phyloP scores from a whole-genome alignment of 2,888 invertebrate genomes.

The Drosophila prostipennis region DNA sequence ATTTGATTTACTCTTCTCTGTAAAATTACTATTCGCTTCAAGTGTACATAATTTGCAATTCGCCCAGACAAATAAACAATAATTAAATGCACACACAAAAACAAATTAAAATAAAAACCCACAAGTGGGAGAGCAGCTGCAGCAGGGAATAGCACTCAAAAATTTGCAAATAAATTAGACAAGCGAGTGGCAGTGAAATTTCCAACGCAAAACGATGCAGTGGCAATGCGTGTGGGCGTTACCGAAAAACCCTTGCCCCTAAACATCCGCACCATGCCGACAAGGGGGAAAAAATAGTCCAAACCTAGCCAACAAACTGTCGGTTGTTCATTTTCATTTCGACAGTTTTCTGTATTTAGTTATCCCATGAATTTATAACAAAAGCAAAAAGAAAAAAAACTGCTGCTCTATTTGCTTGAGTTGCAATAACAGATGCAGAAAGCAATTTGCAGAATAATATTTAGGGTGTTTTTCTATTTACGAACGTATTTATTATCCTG shows the following conservation, averaged over 20 bases:
- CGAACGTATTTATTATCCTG: neutral
- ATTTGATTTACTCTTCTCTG: neutral
- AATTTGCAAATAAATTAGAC: slow-evolving; percentile 44
- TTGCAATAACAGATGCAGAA: slow-evolving; percentile 13
- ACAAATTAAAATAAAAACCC: slow-evolving; percentile 10
- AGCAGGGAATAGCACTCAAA: slow-evolving; percentile 18
- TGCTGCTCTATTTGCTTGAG: slow-evolving; percentile 2
- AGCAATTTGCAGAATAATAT: slow-evolving; percentile 24
- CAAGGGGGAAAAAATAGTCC: neutral
- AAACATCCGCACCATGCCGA: too few species aligned
- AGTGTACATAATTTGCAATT: slow-evolving; percentile 27
- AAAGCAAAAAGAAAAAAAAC: neutral
- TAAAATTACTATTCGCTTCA: neutral
- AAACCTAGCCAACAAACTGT: slow-evolving; percentile 24
- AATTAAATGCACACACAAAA: slow-evolving; percentile 46
- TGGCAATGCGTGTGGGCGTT: slow-evolving; percentile 25
- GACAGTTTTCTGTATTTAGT: slow-evolving; percentile 16
- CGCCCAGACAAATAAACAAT: slow-evolving; percentile 34
- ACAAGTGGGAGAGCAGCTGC: slow-evolving; percentile 6
- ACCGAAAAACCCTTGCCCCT: neutral
- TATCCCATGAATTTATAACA: slow-evolving; percentile 10
- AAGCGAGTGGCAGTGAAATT: slow-evolving; percentile 45
- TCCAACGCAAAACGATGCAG: slow-evolving; percentile 29
- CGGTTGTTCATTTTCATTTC: slow-evolving; percentile 20
- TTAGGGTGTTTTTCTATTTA: neutral